Evolutionary conservation across 2,113 vertebrate genomes (phyloP), one percentile per base, ranked within the genome.

Genomic region (Aegypius monachus): DNA sequence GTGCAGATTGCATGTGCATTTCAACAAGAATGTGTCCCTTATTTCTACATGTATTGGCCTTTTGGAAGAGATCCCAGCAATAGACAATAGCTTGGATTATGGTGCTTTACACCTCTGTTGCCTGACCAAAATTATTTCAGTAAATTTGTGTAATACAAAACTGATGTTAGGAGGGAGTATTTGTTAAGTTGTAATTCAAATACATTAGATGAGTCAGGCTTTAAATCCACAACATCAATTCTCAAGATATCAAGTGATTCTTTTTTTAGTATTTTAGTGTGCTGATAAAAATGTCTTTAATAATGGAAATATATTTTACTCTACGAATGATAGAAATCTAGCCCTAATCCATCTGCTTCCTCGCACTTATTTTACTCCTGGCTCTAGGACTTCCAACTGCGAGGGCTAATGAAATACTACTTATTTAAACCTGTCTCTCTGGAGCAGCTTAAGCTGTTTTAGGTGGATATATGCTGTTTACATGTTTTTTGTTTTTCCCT

Each of bases 241-340:
- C 58, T 95, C 83, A 73, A 85, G 58, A 77, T 36, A 48, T 0
- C 23, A 79, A 85, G 48, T 53, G 74, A 82, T 90, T 45, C 45
- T 17, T 14, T 38, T 66, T 91, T 93, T 85, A 85, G 40, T 93
- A 75, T 91, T 96, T 93, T 73, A 94, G 53, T 66, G 20, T 81
- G 29, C 73, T 87, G 78, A 90, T 87, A 90, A 79, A 88, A 92
- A 36, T 86, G 43, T 77, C n/a, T 77, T 95, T 82, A 89, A 67
- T 84, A 84, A 53, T 2, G 2, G 73, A 81, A 94, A 62, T 48
- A 18, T 25, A 36, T 86, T 86, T 94, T 81, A 78, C 29, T 73
- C 42, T 45, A 1, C 77, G 71, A 86, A 67, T 86, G 22, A 58
- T 11, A 80, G 42, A 85, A 85, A 91, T 61, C 53, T 89, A 68